Evolutionary conservation across 2,888 invertebrate species (phyloP), one percentile per base, ranked within the genome.

Genomic region (Drosophila nr. fundita): DNA sequence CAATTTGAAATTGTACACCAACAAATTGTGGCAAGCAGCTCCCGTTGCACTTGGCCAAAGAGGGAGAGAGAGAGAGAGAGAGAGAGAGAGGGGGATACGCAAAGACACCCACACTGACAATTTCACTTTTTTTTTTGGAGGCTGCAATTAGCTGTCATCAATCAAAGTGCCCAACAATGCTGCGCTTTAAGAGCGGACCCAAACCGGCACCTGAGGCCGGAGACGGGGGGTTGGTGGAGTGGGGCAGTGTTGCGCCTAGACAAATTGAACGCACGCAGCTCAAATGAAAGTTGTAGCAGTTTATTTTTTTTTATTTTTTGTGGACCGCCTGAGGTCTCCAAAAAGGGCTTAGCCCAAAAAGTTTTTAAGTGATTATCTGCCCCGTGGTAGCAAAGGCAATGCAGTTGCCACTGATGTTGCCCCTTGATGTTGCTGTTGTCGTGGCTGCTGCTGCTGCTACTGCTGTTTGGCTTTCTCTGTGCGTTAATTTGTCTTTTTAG

Each of bases 61-160:
- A 27, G 50, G 4, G 38, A 34, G 49, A 7, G 34, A 45, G 45
- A 30, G 54, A 18, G 7, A 7, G 45, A 13, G 45, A 8, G 32
- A 34, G 36, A 30, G 55, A n/a, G 29, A 42, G 34, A 53, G 50
- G 1, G 30, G 27, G 13, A 50, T 49, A 54, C 50, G 42, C 1
- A 32, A 30, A 18, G 57, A 76, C 85, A 76, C 85, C 83, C 83
- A 86, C 85, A 60, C 80, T 42, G 49, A 70, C 65, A 87, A 60
- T 85, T 85, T 85, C 85, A 85, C 85, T 87, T 87, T 80, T 62
- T 49, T 52, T 45, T 60, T 64, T 30, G 74, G 84, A 81, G 70
- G 80, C 80, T 73, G 79, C 89, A 90, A 90, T 90, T 90, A 87
- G 90, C 89, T 90, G 90, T 90, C 91, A 90, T 90, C 91, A 90